Evolutionary conservation across 1,140 invertebrate species (phyloP).

Genomic region (Drosophila repleta): DNA sequence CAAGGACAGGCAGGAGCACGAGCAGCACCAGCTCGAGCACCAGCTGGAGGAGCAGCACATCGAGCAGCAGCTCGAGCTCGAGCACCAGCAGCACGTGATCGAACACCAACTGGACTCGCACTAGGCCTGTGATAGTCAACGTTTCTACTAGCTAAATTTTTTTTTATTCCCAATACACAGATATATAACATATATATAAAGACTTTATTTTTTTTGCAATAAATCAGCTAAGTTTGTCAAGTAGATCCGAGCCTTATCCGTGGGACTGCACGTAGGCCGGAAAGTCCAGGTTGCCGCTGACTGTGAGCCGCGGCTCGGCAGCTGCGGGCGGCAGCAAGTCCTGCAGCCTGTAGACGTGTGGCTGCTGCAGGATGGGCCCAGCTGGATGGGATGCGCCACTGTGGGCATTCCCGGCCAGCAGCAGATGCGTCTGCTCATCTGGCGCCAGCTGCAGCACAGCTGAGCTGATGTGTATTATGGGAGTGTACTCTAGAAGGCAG

Average conservation of each 20-base stretch:
- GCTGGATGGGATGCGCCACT: neutral
- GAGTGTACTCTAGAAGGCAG: neutral
- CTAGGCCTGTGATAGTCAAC: slow-evolving; percentile 23
- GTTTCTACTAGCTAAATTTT: slow-evolving; percentile 23
- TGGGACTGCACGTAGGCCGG: slow-evolving; percentile 23
- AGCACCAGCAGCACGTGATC: slow-evolving; percentile 44
- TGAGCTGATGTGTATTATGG: slow-evolving; percentile 63
- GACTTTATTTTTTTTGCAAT: slow-evolving; percentile 14
- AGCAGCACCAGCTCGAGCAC: slow-evolving; percentile 58
- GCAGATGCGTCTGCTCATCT: slow-evolving; percentile 48
- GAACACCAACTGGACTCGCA: slow-evolving; percentile 38
- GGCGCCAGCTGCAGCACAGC: slow-evolving; percentile 59
- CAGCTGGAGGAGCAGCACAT: slow-evolving; percentile 57
- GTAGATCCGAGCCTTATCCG: slow-evolving; percentile 8
- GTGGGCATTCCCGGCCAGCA: slow-evolving; percentile 22
- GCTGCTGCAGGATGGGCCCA: slow-evolving; percentile 31
- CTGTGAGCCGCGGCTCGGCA: slow-evolving; percentile 26
- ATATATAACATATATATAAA: slow-evolving; percentile 4
- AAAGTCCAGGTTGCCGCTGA: slow-evolving; percentile 63
- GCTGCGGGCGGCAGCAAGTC: neutral
- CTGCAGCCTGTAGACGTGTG: neutral
- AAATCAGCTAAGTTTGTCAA: slow-evolving; percentile 36
- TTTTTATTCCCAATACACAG: slow-evolving; percentile 23
- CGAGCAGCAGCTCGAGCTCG: slow-evolving; percentile 48
- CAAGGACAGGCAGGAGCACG: slow-evolving; percentile 70